These are phyloP conservation scores for Notodonta dromedarius DNA, from an alignment of 2,888 invertebrate species.

Conservation along the genomic window DNA sequence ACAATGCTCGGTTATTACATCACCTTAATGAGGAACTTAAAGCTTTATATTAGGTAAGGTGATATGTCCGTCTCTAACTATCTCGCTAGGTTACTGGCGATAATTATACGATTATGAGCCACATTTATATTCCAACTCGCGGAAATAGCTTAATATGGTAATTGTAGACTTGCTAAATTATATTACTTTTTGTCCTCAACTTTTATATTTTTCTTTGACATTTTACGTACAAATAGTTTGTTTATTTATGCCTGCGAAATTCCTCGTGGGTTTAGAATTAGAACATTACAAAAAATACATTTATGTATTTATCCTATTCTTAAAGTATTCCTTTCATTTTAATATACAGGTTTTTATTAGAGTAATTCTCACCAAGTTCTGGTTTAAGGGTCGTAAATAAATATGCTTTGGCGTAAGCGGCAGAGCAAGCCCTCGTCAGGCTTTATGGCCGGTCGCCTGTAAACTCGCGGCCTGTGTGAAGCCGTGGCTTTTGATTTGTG, in stretches of 20 bases:
- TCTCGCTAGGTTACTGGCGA: neutral
- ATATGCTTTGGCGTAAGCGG: slow-evolving; percentile 44
- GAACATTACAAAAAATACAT: too few relatives aligned
- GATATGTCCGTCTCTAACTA: neutral
- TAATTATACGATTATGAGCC: neutral
- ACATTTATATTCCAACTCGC: neutral
- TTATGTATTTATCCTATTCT: too few relatives aligned
- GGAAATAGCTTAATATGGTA: neutral
- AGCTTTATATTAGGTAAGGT: neutral
- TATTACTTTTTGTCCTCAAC: slow-evolving; percentile 15
- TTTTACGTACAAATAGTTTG: neutral
- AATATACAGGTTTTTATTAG: neutral
- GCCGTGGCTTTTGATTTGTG: slow-evolving; percentile 41
- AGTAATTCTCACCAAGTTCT: slow-evolving; percentile 36
- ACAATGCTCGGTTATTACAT: slow-evolving; percentile 17
- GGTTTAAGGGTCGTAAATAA: slow-evolving; percentile 61
- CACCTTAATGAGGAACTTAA: slow-evolving; percentile 3
- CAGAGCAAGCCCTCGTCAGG: slow-evolving; percentile 34
- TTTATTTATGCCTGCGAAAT: neutral
- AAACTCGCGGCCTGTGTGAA: slow-evolving; percentile 41
- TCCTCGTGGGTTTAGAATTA: neutral
- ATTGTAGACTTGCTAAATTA: slow-evolving; percentile 1
- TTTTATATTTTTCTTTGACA: neutral
- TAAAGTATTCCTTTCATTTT: too few relatives aligned
- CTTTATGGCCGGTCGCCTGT: slow-evolving; percentile 50